These are phyloP conservation scores for Gadus chalcogrammus DNA, from an alignment of 2,113 vertebrate species.

Conservation along the genomic window DNA sequence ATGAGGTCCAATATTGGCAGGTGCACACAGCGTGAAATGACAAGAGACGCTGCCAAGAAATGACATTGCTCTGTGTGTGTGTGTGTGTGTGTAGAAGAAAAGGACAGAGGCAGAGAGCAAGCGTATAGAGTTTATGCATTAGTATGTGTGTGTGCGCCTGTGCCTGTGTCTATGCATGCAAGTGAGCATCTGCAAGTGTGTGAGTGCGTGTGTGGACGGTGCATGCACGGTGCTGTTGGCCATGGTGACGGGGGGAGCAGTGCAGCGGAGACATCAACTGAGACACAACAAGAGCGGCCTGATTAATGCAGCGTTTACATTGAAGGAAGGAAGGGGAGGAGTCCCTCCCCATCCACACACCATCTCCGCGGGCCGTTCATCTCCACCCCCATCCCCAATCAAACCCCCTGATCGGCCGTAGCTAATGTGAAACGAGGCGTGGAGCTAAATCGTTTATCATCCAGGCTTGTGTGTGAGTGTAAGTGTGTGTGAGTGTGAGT, in stretches of 20 bases:
- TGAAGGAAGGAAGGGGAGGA: slow-evolving; percentile 10
- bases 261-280: too few species aligned
- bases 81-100: slow-evolving; percentile 2
- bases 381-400: slow-evolving; percentile 47
- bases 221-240: not conserved
- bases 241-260: too few species aligned
- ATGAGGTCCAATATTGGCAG: slow-evolving; percentile 52
- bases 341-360: not conserved
- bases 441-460: slow-evolving; percentile 41
- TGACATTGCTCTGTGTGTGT: not conserved
- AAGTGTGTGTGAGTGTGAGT: not conserved
- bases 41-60: slow-evolving; percentile 36
- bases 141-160: slow-evolving; percentile 12
- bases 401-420: slow-evolving; percentile 47
- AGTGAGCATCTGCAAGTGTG: not conserved
- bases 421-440: slow-evolving; percentile 62
- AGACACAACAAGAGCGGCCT: slow-evolving; percentile 19
- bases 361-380: not conserved
- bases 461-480: slow-evolving; percentile 2
- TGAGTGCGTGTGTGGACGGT: not conserved
- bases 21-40: slow-evolving; percentile 61
- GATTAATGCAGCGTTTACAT: slow-evolving; percentile 59
- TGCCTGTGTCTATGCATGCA: slow-evolving; percentile 13
- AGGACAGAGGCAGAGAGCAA: not conserved
- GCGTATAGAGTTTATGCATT: not conserved